phyloP scores from a whole-genome alignment of 53 echinoderm and acorn worm species.

The Astropecten irregularis region DNA sequence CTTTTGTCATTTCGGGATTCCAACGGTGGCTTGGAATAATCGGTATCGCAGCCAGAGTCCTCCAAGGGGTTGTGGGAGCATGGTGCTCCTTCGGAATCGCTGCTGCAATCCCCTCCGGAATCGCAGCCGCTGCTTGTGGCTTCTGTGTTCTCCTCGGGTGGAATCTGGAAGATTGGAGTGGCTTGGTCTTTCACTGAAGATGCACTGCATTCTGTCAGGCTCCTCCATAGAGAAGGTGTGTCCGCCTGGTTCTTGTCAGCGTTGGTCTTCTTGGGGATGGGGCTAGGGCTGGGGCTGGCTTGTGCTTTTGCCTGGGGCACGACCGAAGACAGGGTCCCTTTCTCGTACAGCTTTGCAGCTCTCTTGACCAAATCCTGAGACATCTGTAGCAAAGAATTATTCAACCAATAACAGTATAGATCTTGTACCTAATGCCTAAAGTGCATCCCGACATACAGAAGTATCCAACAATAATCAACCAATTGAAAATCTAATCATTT shows the following conservation, averaged over 20 bases:
- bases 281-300: not conserved
- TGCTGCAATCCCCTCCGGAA: not conserved
- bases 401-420: not conserved
- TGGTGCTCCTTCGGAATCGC: constrained; percentile 8
- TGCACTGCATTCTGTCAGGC: not conserved
- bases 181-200: not conserved
- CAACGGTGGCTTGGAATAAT: not conserved
- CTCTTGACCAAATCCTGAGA: constrained; percentile 37
- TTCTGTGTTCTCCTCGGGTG: not conserved
- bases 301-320: not conserved
- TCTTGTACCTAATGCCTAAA: not conserved
- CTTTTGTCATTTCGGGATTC: not conserved
- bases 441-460: not conserved
- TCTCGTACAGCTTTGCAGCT: constrained; percentile 22
- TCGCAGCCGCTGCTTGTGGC: not conserved
- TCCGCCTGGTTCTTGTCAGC: not conserved
- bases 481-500: too few relatives aligned
- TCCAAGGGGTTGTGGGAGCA: too few relatives aligned
- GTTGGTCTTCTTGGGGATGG: not conserved
- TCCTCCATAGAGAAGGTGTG: constrained; percentile 2
- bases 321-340: constrained; percentile 3
- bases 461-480: too few relatives aligned
- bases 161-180: not conserved
- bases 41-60: too few relatives aligned
- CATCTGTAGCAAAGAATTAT: constrained; percentile 2